Conservation (phyloP, 2,888 invertebrate genomes). For the Tetragnatha montana region DNA sequence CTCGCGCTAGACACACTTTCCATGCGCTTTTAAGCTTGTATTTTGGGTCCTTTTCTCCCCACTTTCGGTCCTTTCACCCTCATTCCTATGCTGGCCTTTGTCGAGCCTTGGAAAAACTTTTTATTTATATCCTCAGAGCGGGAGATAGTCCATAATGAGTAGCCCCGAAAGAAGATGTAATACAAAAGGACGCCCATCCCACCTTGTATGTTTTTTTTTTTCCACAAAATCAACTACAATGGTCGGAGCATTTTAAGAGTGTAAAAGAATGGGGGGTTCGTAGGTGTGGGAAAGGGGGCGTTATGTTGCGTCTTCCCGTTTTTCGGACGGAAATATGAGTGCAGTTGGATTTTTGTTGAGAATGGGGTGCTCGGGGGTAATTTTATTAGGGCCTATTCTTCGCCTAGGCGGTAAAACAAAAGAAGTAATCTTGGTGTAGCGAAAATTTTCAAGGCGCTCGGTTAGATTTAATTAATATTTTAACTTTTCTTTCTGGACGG, state of each 20-base stretch:
- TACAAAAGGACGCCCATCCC: slow-evolving; percentile 39
- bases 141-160: slow-evolving; percentile 42
- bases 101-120: slow-evolving; percentile 27
- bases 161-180: not conserved
- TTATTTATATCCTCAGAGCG: slow-evolving; percentile 42
- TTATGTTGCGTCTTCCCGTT: not conserved
- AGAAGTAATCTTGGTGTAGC: not conserved
- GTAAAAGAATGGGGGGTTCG: slow-evolving; percentile 17
- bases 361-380: not conserved
- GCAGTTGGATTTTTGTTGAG: slow-evolving; percentile 10
- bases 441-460: not conserved
- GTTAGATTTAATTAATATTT: not conserved
- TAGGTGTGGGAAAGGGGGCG: not conserved
- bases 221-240: slow-evolving; percentile 28
- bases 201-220: slow-evolving; percentile 34
- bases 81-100: slow-evolving; percentile 18
- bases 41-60: slow-evolving; percentile 36
- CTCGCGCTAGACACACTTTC: not conserved
- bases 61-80: slow-evolving; percentile 25
- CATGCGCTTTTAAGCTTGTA: slow-evolving; percentile 31
- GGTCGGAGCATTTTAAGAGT: slow-evolving; percentile 34
- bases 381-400: not conserved
- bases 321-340: slow-evolving; percentile 14
- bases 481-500: not conserved
- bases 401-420: not conserved